Conservation (phyloP, 2,888 invertebrate genomes). For the Caenorhabditis drosophilae region DNA sequence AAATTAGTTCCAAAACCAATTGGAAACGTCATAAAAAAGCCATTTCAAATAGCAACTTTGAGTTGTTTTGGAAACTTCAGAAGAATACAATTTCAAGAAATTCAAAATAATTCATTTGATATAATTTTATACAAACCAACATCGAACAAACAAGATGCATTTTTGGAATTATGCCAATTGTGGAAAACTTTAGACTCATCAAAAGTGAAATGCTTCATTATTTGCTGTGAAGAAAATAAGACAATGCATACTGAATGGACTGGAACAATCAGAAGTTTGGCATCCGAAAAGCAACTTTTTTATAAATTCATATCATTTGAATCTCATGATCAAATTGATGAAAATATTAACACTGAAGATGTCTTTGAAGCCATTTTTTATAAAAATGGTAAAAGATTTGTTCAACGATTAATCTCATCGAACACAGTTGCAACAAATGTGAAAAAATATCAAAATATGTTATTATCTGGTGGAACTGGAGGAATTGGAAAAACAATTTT, state of each 20-base stretch:
- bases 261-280: slow-evolving; percentile 40
- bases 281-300: slow-evolving; percentile 34
- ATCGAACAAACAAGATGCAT: neutral
- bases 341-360: slow-evolving; percentile 20
- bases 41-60: neutral
- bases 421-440: neutral
- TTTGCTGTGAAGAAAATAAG: slow-evolving; percentile 30
- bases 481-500: slow-evolving; percentile 52
- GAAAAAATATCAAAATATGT: slow-evolving; percentile 6
- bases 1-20: neutral
- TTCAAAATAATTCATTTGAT: neutral
- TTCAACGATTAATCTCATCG: slow-evolving; percentile 24
- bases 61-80: neutral
- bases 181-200: slow-evolving; percentile 25
- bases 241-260: slow-evolving; percentile 44
- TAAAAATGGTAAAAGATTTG: slow-evolving; percentile 19
- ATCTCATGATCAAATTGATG: slow-evolving; percentile 16
- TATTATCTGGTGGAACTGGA: slow-evolving; percentile 57
- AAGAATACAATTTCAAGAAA: neutral
- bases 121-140: neutral
- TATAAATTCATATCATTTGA: slow-evolving; percentile 45
- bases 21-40: neutral
- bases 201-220: slow-evolving; percentile 6
- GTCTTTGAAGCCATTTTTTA: slow-evolving; percentile 42
- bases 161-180: slow-evolving; percentile 12